Base-by-base conservation (phyloP, 2,797 vertebrate species). In the Salarias fasciatus region DNA sequence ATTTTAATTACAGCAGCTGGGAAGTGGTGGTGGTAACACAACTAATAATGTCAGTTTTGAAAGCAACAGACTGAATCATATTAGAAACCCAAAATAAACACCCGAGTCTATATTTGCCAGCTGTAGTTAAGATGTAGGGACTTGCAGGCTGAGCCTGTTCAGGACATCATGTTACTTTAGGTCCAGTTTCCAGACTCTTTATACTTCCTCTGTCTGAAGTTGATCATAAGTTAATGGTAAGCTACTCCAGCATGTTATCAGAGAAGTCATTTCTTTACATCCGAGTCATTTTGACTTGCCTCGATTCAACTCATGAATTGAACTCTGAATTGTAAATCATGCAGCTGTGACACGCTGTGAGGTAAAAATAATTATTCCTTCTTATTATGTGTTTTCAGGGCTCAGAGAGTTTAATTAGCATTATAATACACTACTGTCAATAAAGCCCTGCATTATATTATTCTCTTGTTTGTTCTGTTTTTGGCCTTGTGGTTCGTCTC, bases 1-100 rank as follows among this genome's bases (percentile, higher is more conserved):
- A 28, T 30, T 36, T 47, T 45, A 53, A 62, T 63, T 53, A 35
- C 47, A 47, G 30, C 1, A 41, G 44, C 42, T 42, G 49, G 48
- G 42, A 45, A 18, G 8, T 51, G 33, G 28, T 31, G 35, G 30
- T 9, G 24, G 15, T 11, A 41, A 24, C 24, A 44, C 11, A 30
- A 5, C 15, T 14, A 31, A 38, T 37, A 37, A 37, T 37, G 35
- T 37, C 8, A 5, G 35, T 28, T 7, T n/a, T 43, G 8, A 44
- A n/a, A 50, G 52, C 28, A 49, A 30, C 44, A 46, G 13, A 33
- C 37, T 0, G n/a, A 44, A 53, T 43, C 31, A 7, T 29, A 5
- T 46, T 45, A 1, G 45, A 31, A 31, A 31, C 30, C 4, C 4
- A 31, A 31, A 58, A 38, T 41, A 41, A 53, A 5, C 28, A 54